phyloP scores from a whole-genome alignment of 2,113 vertebrate species.

The Caranx ignobilis region DNA sequence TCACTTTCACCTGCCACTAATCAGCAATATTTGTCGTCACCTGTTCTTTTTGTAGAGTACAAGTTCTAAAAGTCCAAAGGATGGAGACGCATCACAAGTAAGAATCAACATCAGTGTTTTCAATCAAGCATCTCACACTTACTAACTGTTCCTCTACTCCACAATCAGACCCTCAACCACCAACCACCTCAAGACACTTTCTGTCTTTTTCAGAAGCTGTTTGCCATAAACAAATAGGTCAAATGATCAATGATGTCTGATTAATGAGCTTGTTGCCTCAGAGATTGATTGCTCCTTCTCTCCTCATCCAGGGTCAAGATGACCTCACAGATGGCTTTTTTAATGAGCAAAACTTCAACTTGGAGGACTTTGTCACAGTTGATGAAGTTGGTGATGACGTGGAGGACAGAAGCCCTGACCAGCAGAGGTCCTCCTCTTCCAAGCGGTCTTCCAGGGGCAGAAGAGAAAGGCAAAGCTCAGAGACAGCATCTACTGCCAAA shows the following conservation, averaged over 20 bases:
- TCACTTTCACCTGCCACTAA: neutral
- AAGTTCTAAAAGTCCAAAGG: neutral
- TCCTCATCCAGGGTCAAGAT: neutral
- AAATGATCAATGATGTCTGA: no score
- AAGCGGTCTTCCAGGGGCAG: neutral
- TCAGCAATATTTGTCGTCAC: neutral
- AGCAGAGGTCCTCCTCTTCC: neutral
- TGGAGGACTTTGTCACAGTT: constrained; percentile 72
- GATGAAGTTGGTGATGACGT: constrained; percentile 61
- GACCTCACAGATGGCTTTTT: constrained; percentile 3
- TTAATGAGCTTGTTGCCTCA: neutral
- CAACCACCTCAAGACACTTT: no score
- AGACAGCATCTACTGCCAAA: neutral
- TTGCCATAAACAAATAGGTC: no score
- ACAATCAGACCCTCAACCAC: no score
- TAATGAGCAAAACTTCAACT: constrained; percentile 47
- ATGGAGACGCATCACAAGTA: neutral
- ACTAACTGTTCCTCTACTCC: no score
- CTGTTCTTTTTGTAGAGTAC: neutral
- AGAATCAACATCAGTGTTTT: neutral
- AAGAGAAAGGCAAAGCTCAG: neutral
- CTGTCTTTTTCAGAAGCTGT: neutral
- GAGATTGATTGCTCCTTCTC: neutral
- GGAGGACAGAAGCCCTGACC: neutral
- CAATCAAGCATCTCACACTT: neutral